Evolutionary conservation across 2,113 vertebrate species (phyloP), one percentile per base, ranked within the genome.

Genomic region (Cyrtonyx montezumae): DNA sequence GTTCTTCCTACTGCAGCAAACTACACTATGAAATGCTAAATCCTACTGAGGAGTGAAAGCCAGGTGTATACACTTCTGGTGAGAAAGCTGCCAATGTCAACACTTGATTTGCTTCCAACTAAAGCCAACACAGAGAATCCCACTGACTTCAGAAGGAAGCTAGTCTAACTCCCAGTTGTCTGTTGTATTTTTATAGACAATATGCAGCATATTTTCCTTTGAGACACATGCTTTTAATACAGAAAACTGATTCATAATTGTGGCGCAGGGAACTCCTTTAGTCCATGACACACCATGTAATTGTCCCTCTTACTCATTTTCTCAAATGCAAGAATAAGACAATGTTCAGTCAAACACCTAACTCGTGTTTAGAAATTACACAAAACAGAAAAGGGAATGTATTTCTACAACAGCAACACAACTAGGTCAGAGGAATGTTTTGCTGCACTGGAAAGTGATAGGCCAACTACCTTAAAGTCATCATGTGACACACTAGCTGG

Each of bases 181-280:
- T 77, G 77, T 65, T 61, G 40, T 91, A 84, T 88, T 92, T 94
- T 92, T 89, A 77, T 14, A 77, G 37, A 42, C 63, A 71, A 71
- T 25, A 83, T 1, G 2, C 28, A 63, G 34, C 40, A 19, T 32
- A 74, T 82, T 92, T 95, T 80, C 78, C 87, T 92, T 83, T 65
- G 70, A 76, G 89, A 79, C 81, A 84, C 1, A 6, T 92, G 84
- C 25, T 91, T 89, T 79, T 77, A 46, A 90, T 80, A 93, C 90
- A 88, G 90, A 83, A 93, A 90, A 88, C 46, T 89, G 89, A 94
- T 83, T 95, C 79, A 80, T 76, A 75, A 65, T 51, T 81, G 51
- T 0, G 2, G 79, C 75, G 40, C 56, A 68, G 79, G 82, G 77
- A 91, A 86, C 76, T 88, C 76, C 85, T 90, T 81, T 32, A 82